Percentiles rank a stretch among this genome's conserved stretches.
phyloP scores from a whole-genome alignment of 2,888 invertebrate genomes.

The Aromia moschata region DNA sequence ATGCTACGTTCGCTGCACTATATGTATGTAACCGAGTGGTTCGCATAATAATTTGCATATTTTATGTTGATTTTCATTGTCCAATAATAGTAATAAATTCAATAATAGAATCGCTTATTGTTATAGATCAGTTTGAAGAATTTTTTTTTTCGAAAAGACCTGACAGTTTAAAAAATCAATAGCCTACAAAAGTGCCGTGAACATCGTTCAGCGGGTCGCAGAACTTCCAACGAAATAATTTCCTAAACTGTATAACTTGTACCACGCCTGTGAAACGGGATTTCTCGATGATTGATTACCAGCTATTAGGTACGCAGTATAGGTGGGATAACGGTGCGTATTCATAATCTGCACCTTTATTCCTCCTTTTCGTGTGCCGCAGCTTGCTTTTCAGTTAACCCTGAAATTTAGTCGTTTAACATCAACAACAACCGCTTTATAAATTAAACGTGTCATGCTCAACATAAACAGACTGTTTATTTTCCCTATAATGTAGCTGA shows the following conservation, averaged over 20 bases:
- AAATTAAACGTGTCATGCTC: slow-evolving; percentile 43
- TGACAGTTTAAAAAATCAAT: neutral
- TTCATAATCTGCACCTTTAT: slow-evolving; percentile 55
- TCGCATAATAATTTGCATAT: too few species aligned
- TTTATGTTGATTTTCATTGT: too few species aligned
- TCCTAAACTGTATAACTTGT: slow-evolving; percentile 15
- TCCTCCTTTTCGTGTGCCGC: slow-evolving; percentile 41
- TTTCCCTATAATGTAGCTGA: slow-evolving; percentile 28
- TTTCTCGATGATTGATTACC: slow-evolving; percentile 49
- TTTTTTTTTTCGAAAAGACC: too few species aligned
- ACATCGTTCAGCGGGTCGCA: slow-evolving; percentile 12
- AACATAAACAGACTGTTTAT: slow-evolving; percentile 43
- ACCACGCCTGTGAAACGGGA: slow-evolving; percentile 35
- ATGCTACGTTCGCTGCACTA: too few species aligned
- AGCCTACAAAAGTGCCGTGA: neutral
- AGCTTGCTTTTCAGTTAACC: slow-evolving; percentile 42
- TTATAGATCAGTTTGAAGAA: too few species aligned
- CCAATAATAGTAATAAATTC: too few species aligned
- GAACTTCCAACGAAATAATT: slow-evolving; percentile 13
- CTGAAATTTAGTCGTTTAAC: slow-evolving; percentile 45
- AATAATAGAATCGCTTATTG: too few species aligned
- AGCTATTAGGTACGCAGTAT: slow-evolving; percentile 44
- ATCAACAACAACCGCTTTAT: slow-evolving; percentile 44
- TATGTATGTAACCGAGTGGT: too few species aligned
- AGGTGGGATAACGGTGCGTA: slow-evolving; percentile 50